Base-by-base conservation (phyloP, 2,888 invertebrate genomes). In the Notocelia uddmanniana region DNA sequence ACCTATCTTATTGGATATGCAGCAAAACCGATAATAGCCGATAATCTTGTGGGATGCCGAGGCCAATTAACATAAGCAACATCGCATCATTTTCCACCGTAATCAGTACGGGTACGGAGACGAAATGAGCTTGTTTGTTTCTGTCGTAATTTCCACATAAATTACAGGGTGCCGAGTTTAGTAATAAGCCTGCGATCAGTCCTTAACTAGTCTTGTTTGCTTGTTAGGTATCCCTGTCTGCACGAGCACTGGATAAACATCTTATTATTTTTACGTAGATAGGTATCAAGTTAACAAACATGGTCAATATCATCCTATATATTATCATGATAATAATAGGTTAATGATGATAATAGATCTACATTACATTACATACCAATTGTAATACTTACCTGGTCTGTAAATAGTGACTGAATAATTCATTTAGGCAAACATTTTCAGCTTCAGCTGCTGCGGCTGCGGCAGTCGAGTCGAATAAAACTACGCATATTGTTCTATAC, bases 61-160 rank as follows among this genome's bases (percentile, higher is more conserved):
- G 45, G 19, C 48, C 34, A 54, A 71, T 66, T 71, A 60, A 48
- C 59, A 52, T 45, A 54, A 71, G 60, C 37, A 50, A 41, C 41
- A 58, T 60, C 73, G 37, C 45, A 79, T 76, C 74, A 79, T 76
- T 54, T 68, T 59, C 66, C 54, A 50, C 69, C 26, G 58, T 77
- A 79, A 80, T 80, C 81, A 80, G 62, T 64, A 60, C 34, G 8
- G 69, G 75, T 74, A 77, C 76, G 73, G 62, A 73, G 77, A 77
- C 78, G 78, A 68, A 63, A 76, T 75, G 68, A 67, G 76, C 76
- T 80, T 83, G 83, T 83, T 83, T 82, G 83, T 83, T 83, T 82
- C 79, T 81, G 69, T 23, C n/a, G 60, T 79, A 77, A 83, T 83
- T 82, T 81, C 78, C 75, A 74, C 66, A 57, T 66, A 82, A 83